Conservation (phyloP, 1,140 invertebrate genomes). For the Aphis gossypii region DNA sequence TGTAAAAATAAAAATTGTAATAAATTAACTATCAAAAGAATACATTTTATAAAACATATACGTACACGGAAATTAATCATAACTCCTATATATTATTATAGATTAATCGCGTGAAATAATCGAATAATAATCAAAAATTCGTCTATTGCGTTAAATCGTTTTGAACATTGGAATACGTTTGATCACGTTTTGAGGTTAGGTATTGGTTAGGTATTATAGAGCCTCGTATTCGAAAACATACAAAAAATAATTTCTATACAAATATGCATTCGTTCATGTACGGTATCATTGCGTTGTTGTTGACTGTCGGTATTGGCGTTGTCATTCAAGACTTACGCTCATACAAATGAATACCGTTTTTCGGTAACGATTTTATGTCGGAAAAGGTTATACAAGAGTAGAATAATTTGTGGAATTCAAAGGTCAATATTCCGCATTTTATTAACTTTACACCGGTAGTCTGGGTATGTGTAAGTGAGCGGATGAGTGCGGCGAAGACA, state of each 20-base stretch:
- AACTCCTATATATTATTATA: too few relatives aligned
- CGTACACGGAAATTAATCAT: too few relatives aligned
- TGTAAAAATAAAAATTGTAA: too few relatives aligned
- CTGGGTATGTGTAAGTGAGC: background rate
- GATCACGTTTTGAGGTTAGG: background rate
- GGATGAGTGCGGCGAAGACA: too few relatives aligned
- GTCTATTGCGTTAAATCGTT: background rate
- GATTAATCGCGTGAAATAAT: background rate
- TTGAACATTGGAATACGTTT: background rate
- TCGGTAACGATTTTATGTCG: constrained; percentile 25
- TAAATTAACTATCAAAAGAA: background rate
- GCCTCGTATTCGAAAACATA: too few relatives aligned
- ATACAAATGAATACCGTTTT: background rate
- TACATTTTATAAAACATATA: background rate
- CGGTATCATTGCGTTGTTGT: background rate
- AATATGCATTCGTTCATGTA: too few relatives aligned
- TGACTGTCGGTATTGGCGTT: background rate
- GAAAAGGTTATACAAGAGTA: constrained; percentile 20
- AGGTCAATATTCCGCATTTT: constrained; percentile 28
- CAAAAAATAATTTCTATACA: too few relatives aligned
- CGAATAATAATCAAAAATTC: background rate
- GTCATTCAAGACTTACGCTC: background rate
- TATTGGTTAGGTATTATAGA: too few relatives aligned
- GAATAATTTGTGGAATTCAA: constrained; percentile 21
- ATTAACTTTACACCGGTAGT: constrained; percentile 23